These are phyloP conservation scores for Tetramorium bicarinatum DNA, from an alignment of 2,888 invertebrate species.

Conservation along the genomic window DNA sequence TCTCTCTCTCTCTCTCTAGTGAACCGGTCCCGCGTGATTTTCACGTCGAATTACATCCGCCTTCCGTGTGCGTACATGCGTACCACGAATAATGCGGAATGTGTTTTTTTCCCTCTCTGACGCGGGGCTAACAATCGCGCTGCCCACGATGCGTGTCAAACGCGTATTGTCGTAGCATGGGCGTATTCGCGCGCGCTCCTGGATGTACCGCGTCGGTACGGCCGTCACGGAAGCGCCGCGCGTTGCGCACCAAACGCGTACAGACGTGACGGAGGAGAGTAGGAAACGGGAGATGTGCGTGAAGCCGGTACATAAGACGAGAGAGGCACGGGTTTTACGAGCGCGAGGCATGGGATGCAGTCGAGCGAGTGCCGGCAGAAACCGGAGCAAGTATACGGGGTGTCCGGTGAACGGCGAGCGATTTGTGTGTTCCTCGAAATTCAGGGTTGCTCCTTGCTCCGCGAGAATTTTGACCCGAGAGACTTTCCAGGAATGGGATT, in stretches of 20 bases:
- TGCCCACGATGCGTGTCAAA: slow-evolving; percentile 72
- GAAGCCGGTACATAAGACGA: slow-evolving; percentile 26
- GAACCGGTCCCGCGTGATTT: slow-evolving; percentile 30
- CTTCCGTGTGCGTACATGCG: slow-evolving; percentile 66
- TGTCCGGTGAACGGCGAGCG: neutral
- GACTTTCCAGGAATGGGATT: neutral
- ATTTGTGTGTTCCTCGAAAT: neutral
- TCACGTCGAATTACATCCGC: slow-evolving; percentile 37
- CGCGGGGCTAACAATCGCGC: slow-evolving; percentile 67
- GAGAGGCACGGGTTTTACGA: slow-evolving; percentile 42
- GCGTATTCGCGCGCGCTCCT: slow-evolving; percentile 65
- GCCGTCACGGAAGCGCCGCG: slow-evolving; percentile 13
- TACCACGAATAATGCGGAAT: slow-evolving; percentile 66
- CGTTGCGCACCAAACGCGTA: slow-evolving; percentile 8
- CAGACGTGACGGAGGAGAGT: slow-evolving; percentile 46
- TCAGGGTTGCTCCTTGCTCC: neutral
- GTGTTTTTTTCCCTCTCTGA: slow-evolving; percentile 55
- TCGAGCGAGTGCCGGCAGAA: slow-evolving; percentile 32
- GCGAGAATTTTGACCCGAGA: neutral
- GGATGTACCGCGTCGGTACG: slow-evolving; percentile 13
- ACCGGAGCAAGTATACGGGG: slow-evolving; percentile 37
- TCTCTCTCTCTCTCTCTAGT: neutral
- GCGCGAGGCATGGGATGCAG: slow-evolving; percentile 24
- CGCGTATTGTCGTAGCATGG: slow-evolving; percentile 67
- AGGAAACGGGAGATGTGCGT: slow-evolving; percentile 48